These are phyloP conservation scores for Dermochelys coriacea DNA, from an alignment of 2,797 vertebrate species.

Conservation along the genomic window DNA sequence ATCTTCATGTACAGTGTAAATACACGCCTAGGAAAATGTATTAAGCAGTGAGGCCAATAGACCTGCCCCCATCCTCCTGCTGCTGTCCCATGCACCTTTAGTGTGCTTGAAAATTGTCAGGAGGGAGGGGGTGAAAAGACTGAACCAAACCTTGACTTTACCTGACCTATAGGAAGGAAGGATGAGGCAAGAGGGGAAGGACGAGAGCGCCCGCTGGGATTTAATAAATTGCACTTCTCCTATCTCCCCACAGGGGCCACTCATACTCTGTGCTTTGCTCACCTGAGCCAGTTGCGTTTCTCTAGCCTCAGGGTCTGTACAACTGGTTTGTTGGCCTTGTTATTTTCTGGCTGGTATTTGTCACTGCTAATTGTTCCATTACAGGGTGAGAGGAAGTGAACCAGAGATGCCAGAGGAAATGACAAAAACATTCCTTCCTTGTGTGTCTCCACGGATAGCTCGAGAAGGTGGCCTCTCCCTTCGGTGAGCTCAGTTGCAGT, in stretches of 20 bases:
- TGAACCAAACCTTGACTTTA: not conserved
- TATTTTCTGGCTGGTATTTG: not conserved
- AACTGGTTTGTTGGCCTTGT: not conserved
- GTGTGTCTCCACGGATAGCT: not conserved
- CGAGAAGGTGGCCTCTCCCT: not conserved
- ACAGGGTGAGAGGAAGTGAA: not conserved
- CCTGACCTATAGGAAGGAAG: not conserved
- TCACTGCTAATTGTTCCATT: not conserved
- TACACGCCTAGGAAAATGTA: not conserved
- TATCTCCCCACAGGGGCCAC: not conserved
- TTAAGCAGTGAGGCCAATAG: not conserved
- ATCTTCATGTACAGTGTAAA: not conserved
- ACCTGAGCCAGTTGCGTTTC: not conserved
- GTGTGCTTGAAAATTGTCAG: not conserved
- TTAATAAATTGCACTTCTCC: not conserved
- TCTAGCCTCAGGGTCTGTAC: not conserved
- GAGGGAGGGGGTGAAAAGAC: not conserved
- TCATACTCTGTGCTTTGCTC: not conserved
- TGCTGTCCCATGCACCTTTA: not conserved
- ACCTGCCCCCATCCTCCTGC: not conserved
- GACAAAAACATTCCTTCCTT: not conserved
- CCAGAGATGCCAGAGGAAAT: not conserved
- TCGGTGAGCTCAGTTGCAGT: not conserved
- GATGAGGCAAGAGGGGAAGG: not conserved
- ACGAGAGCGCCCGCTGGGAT: not conserved